These are phyloP conservation scores for Amaurobius ferox DNA, from an alignment of 2,888 invertebrate species.

Conservation along the genomic window DNA sequence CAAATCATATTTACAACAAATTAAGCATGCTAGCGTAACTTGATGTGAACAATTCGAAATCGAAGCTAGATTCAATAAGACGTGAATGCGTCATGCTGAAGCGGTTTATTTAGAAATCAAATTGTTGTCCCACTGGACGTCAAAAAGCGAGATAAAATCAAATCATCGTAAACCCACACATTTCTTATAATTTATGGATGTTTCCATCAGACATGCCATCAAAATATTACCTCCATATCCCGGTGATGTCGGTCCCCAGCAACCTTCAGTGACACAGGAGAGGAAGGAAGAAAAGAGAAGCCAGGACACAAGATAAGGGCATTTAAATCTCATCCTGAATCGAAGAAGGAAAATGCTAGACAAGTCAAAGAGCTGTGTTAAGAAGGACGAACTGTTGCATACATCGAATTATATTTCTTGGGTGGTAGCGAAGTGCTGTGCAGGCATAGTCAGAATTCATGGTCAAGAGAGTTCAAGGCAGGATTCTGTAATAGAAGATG, in stretches of 20 bases:
- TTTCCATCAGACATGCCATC: too few relatives aligned
- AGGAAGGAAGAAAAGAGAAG: background rate
- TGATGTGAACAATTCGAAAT: too few relatives aligned
- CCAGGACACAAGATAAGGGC: slow-evolving; percentile 10
- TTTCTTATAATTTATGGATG: too few relatives aligned
- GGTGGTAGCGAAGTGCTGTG: background rate
- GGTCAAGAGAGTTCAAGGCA: background rate
- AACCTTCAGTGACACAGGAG: background rate
- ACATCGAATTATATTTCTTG: background rate
- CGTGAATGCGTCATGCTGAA: too few relatives aligned
- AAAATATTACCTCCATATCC: slow-evolving; percentile 33
- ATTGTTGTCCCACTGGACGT: too few relatives aligned
- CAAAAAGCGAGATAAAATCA: too few relatives aligned
- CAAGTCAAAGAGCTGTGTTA: background rate
- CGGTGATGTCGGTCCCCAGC: slow-evolving; percentile 25
- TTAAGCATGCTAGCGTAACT: too few relatives aligned
- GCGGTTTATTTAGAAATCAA: too few relatives aligned
- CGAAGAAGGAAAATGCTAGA: background rate
- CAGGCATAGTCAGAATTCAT: background rate
- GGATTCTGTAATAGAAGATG: too few relatives aligned
- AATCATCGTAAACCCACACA: too few relatives aligned
- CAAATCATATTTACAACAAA: too few relatives aligned
- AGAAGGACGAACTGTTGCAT: background rate
- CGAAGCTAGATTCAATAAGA: too few relatives aligned
- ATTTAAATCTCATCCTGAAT: slow-evolving; percentile 10